Evolutionary conservation across 2,888 invertebrate species (phyloP), one percentile per base, ranked within the genome.

Genomic region (Limnephilus marmoratus): DNA sequence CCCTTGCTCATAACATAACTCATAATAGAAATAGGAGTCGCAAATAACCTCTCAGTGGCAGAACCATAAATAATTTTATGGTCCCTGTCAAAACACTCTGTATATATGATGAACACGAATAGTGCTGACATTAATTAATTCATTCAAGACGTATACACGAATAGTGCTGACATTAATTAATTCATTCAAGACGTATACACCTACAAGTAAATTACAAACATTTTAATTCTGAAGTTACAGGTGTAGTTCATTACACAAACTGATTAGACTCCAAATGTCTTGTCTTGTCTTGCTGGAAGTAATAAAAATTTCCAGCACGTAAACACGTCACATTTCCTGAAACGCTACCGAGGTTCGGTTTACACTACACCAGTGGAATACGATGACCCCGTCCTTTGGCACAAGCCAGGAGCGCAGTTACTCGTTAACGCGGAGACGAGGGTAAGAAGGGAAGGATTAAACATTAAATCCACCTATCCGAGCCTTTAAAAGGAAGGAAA

Each of bases 301-400:
- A 83, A 83, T 83, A 41, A 83, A 83, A 83, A 83, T 83, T 83
- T 37, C 34, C 24, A 83, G 83, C 83, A 83, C 37, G 53, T 89
- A 89, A 89, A 89, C 80, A 80, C 68, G n/a, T 80, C 81, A 89
- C 68, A 89, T 80, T 89, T 89, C 88, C 88, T 89, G 24, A 89
- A 89, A 89, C 41, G 88, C 88, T 29, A 41, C 37, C 37, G 24
- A 37, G 68, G 88, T 68, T 31, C 24, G 81, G 80, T 89, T 81
- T 41, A 45, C 45, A 45, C 45, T 12, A 89, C 34, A 89, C 80
- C 88, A 37, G 45, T 45, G 88, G 88, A 89, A 89, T 37, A 80
- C 88, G 80, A 89, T 89, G 88, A 89, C 88, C 88, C 80, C 88
- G 88, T 89, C 68, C 80, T 31, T n/a, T 49, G 68, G 53, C 4